Conservation (phyloP, 2,113 vertebrate species). For the Anser brachyrhynchus region DNA sequence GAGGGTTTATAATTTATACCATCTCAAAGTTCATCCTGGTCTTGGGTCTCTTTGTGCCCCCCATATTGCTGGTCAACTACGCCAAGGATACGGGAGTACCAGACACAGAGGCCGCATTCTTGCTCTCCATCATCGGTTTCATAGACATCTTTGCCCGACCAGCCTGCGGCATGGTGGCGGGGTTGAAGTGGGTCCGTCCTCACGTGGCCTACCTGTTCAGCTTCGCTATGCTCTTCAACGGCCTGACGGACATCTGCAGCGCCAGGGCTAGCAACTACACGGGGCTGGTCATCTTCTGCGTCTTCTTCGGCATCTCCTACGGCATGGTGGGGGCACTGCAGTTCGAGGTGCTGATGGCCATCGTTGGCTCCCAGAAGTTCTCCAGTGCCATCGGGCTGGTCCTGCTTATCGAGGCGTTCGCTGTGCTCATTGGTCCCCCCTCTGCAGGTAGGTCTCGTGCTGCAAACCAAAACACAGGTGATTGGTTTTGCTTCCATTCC, state of each 20-base stretch:
- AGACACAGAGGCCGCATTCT: conserved; percentile 79
- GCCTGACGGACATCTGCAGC: conserved; percentile 78
- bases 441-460: conserved; percentile 74
- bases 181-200: conserved; percentile 75
- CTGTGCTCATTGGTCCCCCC: conserved; percentile 81
- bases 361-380: conserved; percentile 78
- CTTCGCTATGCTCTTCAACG: conserved; percentile 82
- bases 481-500: fast-evolving
- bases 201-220: conserved; percentile 76
- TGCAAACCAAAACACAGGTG: background rate
- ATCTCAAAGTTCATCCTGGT: conserved; percentile 81
- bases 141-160: conserved; percentile 83
- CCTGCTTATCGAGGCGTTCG: conserved; percentile 78
- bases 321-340: conserved; percentile 85
- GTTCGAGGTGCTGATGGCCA: conserved; percentile 83
- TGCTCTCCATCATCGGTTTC: conserved; percentile 82
- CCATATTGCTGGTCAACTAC: conserved; percentile 82
- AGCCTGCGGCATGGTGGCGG: conserved; percentile 79
- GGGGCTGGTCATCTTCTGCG: conserved; percentile 77
- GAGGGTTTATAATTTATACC: conserved; percentile 77
- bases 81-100: conserved; percentile 81
- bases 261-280: conserved; percentile 74
- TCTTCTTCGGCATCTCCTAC: conserved; percentile 82
- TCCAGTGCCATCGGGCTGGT: conserved; percentile 81
- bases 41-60: conserved; percentile 81